A percentile compares a stretch with the other conserved stretches of the same genome.
Conservation (phyloP, 2,888 invertebrate genomes). For the Agrochola lychnidis region DNA sequence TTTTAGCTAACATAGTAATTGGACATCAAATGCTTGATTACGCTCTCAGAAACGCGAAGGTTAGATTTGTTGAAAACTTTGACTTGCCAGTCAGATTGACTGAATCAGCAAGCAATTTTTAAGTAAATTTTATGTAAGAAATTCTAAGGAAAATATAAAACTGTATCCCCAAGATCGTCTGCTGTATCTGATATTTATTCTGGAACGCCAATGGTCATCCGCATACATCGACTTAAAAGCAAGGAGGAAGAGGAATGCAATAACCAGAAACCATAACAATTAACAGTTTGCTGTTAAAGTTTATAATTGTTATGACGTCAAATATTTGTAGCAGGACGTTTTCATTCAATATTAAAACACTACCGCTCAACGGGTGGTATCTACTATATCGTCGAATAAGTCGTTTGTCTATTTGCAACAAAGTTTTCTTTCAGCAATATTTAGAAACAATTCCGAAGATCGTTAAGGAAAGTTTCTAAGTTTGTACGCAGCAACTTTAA, state of each 20-base stretch:
- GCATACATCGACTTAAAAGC: conserved; percentile 17
- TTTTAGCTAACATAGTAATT: not conserved
- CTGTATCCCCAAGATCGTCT: not conserved
- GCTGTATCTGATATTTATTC: not conserved
- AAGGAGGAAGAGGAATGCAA: conserved; percentile 4
- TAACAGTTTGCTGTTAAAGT: conserved; percentile 21
- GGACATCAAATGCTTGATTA: too few relatives aligned
- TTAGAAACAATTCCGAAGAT: not conserved
- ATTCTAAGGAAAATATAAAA: too few relatives aligned
- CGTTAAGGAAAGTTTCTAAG: not conserved
- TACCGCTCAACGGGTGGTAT: conserved; percentile 14
- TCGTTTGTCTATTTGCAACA: not conserved
- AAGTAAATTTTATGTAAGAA: too few relatives aligned
- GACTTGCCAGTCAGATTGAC: not conserved
- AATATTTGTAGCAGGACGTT: conserved; percentile 19
- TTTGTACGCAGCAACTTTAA: not conserved
- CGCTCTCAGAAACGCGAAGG: not conserved
- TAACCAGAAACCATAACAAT: conserved; percentile 40
- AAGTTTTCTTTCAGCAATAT: not conserved
- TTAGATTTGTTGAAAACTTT: too few relatives aligned
- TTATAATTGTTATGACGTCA: conserved; percentile 35
- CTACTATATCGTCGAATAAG: not conserved
- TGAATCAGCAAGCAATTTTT: not conserved
- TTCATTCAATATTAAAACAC: conserved; percentile 5
- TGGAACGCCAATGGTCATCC: not conserved